phyloP scores from a whole-genome alignment of 37 sponge, comb jelly and placozoan species.

The Halichondria panicea region DNA sequence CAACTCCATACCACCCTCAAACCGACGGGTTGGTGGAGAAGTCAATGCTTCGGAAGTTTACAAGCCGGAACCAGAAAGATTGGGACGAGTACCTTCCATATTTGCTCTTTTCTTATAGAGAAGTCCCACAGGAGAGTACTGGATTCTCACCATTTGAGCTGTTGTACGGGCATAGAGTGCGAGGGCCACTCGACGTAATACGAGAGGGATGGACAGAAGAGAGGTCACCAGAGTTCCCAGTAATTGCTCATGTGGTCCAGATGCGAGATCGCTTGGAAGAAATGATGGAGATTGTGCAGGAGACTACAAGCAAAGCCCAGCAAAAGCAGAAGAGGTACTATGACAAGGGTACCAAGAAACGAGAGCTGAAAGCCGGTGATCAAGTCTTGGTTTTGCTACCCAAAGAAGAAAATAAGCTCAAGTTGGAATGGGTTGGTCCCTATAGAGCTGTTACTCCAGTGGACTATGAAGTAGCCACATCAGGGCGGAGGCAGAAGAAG shows the following conservation, averaged over 20 bases:
- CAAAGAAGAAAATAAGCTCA: constrained; percentile 11
- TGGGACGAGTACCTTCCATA: constrained; percentile 42
- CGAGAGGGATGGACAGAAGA: constrained; percentile 24
- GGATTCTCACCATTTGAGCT: constrained; percentile 55
- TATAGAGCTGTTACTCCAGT: constrained; percentile 36
- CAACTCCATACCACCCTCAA: too few species aligned
- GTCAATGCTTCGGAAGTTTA: constrained; percentile 35
- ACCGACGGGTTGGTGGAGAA: too few species aligned
- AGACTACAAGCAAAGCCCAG: constrained; percentile 27
- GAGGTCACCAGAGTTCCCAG: background rate
- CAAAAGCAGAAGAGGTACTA: constrained; percentile 41
- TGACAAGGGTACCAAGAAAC: constrained; percentile 24
- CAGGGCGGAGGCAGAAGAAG: constrained; percentile 8
- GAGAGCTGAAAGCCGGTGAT: constrained; percentile 39
- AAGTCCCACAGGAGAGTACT: constrained; percentile 37
- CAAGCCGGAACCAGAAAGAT: background rate
- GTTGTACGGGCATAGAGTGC: constrained; percentile 36
- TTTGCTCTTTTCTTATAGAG: constrained; percentile 53
- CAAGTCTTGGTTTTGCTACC: constrained; percentile 66
- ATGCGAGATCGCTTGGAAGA: constrained; percentile 10
- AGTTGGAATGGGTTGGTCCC: constrained; percentile 54
- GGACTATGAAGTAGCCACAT: constrained; percentile 27
- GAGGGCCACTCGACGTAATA: constrained; percentile 55
- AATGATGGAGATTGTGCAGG: constrained; percentile 24
- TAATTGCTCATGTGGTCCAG: background rate